Base-by-base conservation (phyloP, 2,888 invertebrate genomes). In the Lasioglossum leucozonium region DNA sequence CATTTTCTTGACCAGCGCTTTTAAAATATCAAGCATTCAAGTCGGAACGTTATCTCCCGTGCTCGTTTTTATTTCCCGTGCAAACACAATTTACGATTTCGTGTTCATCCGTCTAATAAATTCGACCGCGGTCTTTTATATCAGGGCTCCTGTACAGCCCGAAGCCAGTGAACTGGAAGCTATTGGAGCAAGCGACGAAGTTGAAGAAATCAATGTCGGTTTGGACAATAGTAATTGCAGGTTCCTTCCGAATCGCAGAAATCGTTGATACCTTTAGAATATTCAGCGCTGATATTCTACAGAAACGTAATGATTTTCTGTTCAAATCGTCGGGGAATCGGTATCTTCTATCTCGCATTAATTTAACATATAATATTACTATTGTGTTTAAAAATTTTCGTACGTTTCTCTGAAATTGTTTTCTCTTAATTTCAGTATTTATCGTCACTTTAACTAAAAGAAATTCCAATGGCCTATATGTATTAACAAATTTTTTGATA, bases 141-240 rank as follows among this genome's bases (percentile, higher is more conserved):
- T 71, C 76, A 67, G 51, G 77, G 78, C 37, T 26, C 58, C 55
- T 58, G 72, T 80, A 72, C 67, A 72, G 82, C 85, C 72, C 81
- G 86, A 80, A 86, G 81, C 85, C 87, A 87, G 86, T 82, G 73
- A 81, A 84, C 84, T 80, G 89, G 88, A 85, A 81, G 86, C 84
- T 88, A 91, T 90, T 87, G 88, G 87, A 86, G 84, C 87, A 82
- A 89, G 86, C 88, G 86, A 79, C 82, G 76, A 86, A 91, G 90
- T 88, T 83, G 91, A 91, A 90, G 89, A 91, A 89, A 92, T 92
- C 91, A 89, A 91, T 91, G 90, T 85, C 87, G 88, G 86, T 86
- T 88, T 82, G 73, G 75, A 75, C 75, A 87, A 85, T 81, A 75
- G 73, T 83, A 89, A 88, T 88, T 87, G 83, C 65, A 58, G 26